phyloP scores from a whole-genome alignment of 2,113 vertebrate species.

The Atrichornis clamosus region DNA sequence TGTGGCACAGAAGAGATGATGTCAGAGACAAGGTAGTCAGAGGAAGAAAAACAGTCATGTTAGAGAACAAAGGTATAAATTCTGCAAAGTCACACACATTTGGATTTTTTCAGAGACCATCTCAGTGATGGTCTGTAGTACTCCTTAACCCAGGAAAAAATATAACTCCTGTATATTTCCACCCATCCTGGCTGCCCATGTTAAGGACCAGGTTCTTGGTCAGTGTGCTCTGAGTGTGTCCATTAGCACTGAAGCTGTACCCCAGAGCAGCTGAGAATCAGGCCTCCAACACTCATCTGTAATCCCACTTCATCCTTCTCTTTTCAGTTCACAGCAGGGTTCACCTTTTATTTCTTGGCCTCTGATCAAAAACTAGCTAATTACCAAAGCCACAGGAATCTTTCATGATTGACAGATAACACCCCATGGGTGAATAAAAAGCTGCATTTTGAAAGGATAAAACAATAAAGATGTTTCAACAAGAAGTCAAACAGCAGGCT shows the following conservation, averaged over 20 bases:
- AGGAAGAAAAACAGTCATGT: not conserved
- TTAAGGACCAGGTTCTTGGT: not conserved
- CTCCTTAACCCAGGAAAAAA: not conserved
- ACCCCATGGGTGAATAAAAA: not conserved
- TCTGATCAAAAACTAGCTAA: not conserved
- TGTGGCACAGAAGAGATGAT: not conserved
- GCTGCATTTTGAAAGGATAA: not conserved
- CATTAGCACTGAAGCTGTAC: not conserved
- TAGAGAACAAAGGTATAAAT: not conserved
- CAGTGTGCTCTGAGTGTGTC: not conserved
- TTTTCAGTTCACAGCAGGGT: not conserved
- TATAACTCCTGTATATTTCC: not conserved
- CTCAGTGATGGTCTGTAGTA: not conserved
- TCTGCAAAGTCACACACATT: not conserved
- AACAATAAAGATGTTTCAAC: slow-evolving; percentile 2
- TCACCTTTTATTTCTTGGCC: not conserved
- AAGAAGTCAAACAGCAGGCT: not conserved
- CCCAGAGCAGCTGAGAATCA: not conserved
- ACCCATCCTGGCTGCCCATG: accelerated
- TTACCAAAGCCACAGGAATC: not conserved
- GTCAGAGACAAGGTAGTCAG: not conserved
- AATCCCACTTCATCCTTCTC: not conserved
- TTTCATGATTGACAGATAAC: not conserved
- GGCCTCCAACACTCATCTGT: not conserved
- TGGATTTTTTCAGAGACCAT: not conserved